phyloP scores from a whole-genome alignment of 2,797 vertebrate genomes.

The Danio choprae region DNA sequence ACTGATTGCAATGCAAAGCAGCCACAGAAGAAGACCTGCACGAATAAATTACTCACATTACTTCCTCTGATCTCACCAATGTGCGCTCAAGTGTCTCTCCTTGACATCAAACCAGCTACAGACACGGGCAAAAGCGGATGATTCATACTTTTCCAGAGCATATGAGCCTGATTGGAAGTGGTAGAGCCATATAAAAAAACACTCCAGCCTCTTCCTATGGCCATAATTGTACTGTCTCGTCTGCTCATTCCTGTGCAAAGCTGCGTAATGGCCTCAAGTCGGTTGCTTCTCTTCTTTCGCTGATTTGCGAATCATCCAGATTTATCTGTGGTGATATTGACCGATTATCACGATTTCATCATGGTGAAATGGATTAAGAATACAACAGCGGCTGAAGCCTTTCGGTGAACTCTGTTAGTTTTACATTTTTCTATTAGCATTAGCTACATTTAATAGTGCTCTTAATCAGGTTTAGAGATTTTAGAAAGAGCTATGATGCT shows the following conservation, averaged over 20 bases:
- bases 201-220: slow-evolving; percentile 10
- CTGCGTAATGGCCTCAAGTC: slow-evolving; percentile 22
- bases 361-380: no score
- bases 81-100: slow-evolving; percentile 43
- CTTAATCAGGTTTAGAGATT: no score
- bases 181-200: slow-evolving; percentile 32
- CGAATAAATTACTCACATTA: slow-evolving; percentile 50
- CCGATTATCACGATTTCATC: no score
- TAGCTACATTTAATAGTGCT: no score
- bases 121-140: slow-evolving; percentile 34
- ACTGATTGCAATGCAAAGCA: slow-evolving; percentile 49
- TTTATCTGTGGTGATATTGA: no score
- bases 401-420: no score
- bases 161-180: slow-evolving; percentile 33
- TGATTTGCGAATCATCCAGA: neutral
- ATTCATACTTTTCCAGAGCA: slow-evolving; percentile 23
- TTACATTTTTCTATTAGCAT: no score
- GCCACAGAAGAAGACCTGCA: slow-evolving; percentile 44
- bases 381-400: no score
- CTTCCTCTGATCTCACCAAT: slow-evolving; percentile 49
- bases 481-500: no score
- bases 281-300: slow-evolving; percentile 7
- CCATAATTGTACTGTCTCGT: slow-evolving; percentile 27
- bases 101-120: slow-evolving; percentile 49
- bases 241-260: neutral